Base-by-base conservation (phyloP, 92 coral and sea anemone species). In the Paramuricea clavata region DNA sequence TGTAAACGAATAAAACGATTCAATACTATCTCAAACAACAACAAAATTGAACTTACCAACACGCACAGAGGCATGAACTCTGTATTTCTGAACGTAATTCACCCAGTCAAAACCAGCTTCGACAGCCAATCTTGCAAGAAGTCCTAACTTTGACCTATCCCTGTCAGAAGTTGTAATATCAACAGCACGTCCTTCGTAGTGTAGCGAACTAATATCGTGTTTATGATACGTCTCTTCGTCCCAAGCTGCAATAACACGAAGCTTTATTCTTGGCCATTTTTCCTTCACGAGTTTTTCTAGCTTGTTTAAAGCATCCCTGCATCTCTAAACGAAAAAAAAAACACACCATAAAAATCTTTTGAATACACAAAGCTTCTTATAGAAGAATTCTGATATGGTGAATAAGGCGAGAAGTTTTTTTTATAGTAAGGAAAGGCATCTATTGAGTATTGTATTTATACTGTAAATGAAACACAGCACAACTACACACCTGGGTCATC, bases 101-200 rank as follows among this genome's bases (percentile, higher is more conserved):
- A 97, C 99, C 97, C 97, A 97, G 84, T 97, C 98, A 90, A 97
- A 97, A 0, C 98, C 98, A 27, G 99, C 96, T 68, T 97, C 83
- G 2, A 90, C 95, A 11, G 99, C 99, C 25, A 97, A 83, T 31
- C 98, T 88, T 42, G 96, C 99, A 21, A 97, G 93, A 50, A 83
- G 86, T 49, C 97, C 97, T 85, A 91, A 87, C 81, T 97, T 93
- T 31, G 86, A n/a, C 36, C 34, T 83, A 65, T 93, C 94, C 61
- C 56, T 86, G 91, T 97, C 99, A 25, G 99, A 97, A 9, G 97
- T 90, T 21, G 95, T 92, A 32, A 97, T 89, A 82, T 97, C 99
- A 15, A 97, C 99, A n/a, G 99, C 99, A 78, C 99, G 83, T 25
- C 99, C 99, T 94, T 97, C 99, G 82, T 93, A 94, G 85, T 97